phyloP scores from a whole-genome alignment of 2,113 vertebrate genomes.

The Hucho hucho region DNA sequence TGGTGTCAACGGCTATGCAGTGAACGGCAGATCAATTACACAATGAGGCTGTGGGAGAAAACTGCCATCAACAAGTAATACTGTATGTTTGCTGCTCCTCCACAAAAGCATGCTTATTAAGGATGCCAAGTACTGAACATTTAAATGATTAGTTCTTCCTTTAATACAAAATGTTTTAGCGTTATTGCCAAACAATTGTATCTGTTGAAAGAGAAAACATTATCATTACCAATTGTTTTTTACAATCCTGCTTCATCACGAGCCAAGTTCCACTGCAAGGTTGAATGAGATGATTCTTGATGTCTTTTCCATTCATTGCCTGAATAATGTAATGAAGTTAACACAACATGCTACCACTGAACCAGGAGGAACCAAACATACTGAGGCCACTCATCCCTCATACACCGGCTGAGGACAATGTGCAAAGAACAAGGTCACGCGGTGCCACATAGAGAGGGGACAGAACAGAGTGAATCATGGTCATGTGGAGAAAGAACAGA shows the following conservation, averaged over 20 bases:
- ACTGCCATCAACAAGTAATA: slow-evolving; percentile 21
- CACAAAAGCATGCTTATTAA: slow-evolving; percentile 10
- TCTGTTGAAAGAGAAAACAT: no score
- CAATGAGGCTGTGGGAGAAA: slow-evolving; percentile 18
- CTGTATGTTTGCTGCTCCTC: background rate
- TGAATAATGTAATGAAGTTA: background rate
- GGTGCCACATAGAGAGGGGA: background rate
- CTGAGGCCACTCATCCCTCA: background rate
- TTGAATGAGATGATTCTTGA: no score
- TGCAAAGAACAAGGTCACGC: background rate
- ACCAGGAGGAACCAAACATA: background rate
- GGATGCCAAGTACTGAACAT: background rate
- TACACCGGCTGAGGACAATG: no score
- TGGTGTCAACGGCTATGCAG: slow-evolving; percentile 24
- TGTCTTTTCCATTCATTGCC: background rate
- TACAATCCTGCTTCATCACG: no score
- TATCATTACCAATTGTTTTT: no score
- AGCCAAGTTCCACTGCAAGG: no score
- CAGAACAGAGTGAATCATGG: no score
- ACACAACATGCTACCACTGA: background rate
- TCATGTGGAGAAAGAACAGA: no score
- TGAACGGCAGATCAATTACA: slow-evolving; percentile 32
- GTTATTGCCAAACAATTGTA: background rate
- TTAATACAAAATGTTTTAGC: no score
- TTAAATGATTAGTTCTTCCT: background rate